These are phyloP conservation scores for Rhinatrema bivittatum DNA, from an alignment of 2,797 vertebrate genomes.

Conservation along the genomic window DNA sequence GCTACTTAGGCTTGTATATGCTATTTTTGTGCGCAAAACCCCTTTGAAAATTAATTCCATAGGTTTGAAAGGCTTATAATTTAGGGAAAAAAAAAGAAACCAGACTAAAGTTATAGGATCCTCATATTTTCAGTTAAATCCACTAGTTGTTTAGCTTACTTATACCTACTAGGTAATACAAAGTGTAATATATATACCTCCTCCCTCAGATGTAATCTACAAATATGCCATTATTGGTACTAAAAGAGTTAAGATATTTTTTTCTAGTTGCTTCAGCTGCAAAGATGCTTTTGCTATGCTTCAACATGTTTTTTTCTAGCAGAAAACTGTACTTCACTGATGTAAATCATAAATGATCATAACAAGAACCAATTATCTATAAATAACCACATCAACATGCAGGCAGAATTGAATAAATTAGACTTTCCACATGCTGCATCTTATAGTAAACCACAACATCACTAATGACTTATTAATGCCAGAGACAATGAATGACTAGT, in stretches of 20 bases:
- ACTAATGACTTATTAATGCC: slow-evolving; percentile 56
- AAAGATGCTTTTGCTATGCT: slow-evolving; percentile 15
- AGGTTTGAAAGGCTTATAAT: no score
- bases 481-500: slow-evolving; percentile 53
- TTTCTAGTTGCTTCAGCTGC: slow-evolving; percentile 14
- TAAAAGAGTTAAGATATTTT: slow-evolving; percentile 8
- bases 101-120: no score
- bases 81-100: no score
- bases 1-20: no score
- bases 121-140: no score
- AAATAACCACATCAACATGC: slow-evolving; percentile 58
- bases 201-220: no score
- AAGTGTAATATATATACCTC: no score
- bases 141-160: no score
- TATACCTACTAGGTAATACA: no score
- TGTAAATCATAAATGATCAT: slow-evolving; percentile 40
- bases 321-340: slow-evolving; percentile 8
- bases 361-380: slow-evolving; percentile 41
- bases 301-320: slow-evolving; percentile 22
- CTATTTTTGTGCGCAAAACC: no score
- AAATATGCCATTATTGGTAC: no score
- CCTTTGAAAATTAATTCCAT: no score
- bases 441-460: slow-evolving; percentile 49
- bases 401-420: slow-evolving; percentile 45
- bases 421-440: slow-evolving; percentile 32